Conservation (phyloP, 2,113 vertebrate species). For the Erythrocercus mccallii region DNA sequence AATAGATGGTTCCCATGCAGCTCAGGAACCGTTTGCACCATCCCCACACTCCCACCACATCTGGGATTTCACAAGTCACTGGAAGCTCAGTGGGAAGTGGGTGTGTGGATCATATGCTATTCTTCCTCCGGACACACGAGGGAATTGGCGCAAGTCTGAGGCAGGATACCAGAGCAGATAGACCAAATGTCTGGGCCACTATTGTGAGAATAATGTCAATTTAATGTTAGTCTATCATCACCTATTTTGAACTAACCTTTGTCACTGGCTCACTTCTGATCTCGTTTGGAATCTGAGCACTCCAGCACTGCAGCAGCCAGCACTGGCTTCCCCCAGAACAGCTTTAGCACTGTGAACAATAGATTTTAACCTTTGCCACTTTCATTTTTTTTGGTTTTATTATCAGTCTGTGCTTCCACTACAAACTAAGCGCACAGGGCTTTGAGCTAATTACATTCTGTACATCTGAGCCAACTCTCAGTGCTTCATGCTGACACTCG, state of each 20-base stretch:
- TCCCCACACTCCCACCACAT: background rate
- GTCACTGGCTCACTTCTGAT: conserved; percentile 39
- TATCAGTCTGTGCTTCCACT: conserved; percentile 66
- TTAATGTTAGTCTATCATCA: conserved; percentile 45
- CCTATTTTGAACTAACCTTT: conserved; percentile 51
- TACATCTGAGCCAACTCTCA: conserved; percentile 66
- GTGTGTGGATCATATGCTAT: conserved; percentile 47
- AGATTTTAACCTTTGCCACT: conserved; percentile 71
- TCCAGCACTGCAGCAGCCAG: background rate
- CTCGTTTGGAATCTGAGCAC: conserved; percentile 38
- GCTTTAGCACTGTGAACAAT: conserved; percentile 53
- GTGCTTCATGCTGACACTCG: conserved; percentile 72
- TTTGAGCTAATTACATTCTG: conserved; percentile 76
- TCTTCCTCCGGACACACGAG: conserved; percentile 58
- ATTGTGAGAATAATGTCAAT: conserved; percentile 63
- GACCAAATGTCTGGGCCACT: conserved; percentile 55
- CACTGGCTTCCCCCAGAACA: conserved; percentile 34
- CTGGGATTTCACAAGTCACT: conserved; percentile 54
- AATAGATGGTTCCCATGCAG: conserved; percentile 38
- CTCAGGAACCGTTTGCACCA: conserved; percentile 41
- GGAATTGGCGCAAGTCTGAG: conserved; percentile 28
- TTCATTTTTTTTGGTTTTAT: conserved; percentile 75
- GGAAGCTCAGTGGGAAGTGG: conserved; percentile 46
- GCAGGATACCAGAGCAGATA: conserved; percentile 55
- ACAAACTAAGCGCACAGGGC: conserved; percentile 58